Base-by-base conservation (phyloP, 2,888 invertebrate species). In the Xanthorhoe designata region DNA sequence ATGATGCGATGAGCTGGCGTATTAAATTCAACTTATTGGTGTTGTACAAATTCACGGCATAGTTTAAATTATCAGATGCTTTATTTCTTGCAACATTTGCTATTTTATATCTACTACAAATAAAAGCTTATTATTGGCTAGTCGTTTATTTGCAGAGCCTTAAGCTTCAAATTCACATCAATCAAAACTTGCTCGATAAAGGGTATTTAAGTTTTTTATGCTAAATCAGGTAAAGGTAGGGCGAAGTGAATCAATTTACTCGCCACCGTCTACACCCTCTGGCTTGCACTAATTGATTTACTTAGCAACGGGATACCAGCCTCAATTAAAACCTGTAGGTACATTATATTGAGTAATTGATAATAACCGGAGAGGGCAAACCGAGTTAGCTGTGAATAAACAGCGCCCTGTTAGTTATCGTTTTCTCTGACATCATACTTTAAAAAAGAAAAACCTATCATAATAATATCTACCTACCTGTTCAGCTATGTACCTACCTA, bases 251-350 rank as follows among this genome's bases (percentile, higher is more conserved):
- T 84, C 83, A 86, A 85, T 86, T 84, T 84, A 81, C 79, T 73
- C 72, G 72, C 81, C 59, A 54, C 42, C 81, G 78, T 75, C 80
- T 79, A 76, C 80, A 78, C 82, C 83, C 82, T 69, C 68, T 70
- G 60, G 70, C 79, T 81, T 79, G 76, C 80, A 83, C 87, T 92
- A 91, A 92, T 92, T 91, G 90, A 89, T 91, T 92, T 91, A 89
- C 90, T 89, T 88, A 86, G 91, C 80, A 86, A 91, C 83, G 70
- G 79, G 85, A 90, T 87, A 87, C 86, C 73, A 73, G 74, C 71
- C 82, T 86, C 87, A 86, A 89, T 89, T 89, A 88, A 90, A 88
- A 87, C 77, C n/a, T 77, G 78, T 83, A 85, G 79, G 81, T 82
- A 84, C 81, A 64, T 62, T 58, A 84, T 82, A 64, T 62, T 58